Evolutionary conservation across 2,113 vertebrate genomes (phyloP).

Genomic region (Chlorodrepanis virens): DNA sequence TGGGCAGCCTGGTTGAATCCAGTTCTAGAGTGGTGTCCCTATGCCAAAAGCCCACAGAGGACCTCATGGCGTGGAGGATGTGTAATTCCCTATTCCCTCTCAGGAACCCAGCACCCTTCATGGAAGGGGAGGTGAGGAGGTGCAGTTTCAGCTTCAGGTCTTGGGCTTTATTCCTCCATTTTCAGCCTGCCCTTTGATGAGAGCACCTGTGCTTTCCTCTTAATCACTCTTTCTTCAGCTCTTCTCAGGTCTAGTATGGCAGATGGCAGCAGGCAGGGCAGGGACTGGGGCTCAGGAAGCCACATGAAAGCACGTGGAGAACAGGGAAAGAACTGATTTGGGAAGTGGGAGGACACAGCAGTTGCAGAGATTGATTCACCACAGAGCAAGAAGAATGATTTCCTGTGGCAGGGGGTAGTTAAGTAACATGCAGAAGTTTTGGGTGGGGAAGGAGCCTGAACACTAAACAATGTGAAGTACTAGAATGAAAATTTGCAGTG

Average conservation of each 20-base stretch:
- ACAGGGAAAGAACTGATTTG: not conserved
- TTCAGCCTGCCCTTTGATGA: not conserved
- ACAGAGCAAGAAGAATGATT: not conserved
- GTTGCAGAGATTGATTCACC: not conserved
- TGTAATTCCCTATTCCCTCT: not conserved
- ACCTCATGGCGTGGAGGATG: not conserved
- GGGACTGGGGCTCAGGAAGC: not conserved
- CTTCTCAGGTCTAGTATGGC: not conserved
- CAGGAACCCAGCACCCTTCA: not conserved
- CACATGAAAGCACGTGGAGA: not conserved
- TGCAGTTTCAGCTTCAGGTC: not conserved
- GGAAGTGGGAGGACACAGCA: not conserved
- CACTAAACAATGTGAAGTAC: not conserved
- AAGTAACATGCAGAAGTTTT: not conserved
- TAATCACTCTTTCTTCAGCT: not conserved
- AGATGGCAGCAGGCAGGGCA: not conserved
- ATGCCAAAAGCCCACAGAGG: not conserved
- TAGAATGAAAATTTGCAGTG: not conserved
- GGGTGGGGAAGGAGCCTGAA: not conserved
- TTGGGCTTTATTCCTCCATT: not conserved
- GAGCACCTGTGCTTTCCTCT: not conserved
- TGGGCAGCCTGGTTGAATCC: not conserved
- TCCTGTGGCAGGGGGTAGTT: not conserved
- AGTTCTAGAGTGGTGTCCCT: not conserved
- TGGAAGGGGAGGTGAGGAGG: not conserved